Percentiles rank a stretch among this genome's conserved stretches.
These are phyloP conservation scores for Chloroclystis v-ata DNA, from an alignment of 2,888 invertebrate species.

Conservation along the genomic window DNA sequence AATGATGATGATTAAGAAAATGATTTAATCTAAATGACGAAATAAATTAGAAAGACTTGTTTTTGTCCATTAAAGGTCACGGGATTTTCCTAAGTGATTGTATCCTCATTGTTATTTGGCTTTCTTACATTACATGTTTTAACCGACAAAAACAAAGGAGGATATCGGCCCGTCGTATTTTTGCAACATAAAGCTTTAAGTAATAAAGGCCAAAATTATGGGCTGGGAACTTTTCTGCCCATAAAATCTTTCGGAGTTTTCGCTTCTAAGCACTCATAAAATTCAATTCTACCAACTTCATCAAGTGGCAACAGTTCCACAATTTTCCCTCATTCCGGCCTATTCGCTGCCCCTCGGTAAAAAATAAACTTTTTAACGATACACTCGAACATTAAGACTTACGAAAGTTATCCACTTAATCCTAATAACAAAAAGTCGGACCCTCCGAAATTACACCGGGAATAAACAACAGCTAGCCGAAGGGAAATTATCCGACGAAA, in stretches of 20 bases:
- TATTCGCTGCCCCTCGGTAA: neutral
- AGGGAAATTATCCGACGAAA: conserved; percentile 10
- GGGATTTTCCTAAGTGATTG: too few relatives aligned
- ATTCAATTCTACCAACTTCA: conserved; percentile 5
- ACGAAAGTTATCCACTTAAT: conserved; percentile 14
- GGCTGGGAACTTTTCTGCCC: too few relatives aligned
- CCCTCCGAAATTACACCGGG: conserved; percentile 8
- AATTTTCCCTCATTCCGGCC: neutral
- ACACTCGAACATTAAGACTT: conserved; percentile 12
- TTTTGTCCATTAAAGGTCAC: too few relatives aligned
- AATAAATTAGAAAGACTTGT: too few relatives aligned
- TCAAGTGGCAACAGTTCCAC: neutral
- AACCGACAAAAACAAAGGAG: too few relatives aligned
- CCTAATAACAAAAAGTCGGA: conserved; percentile 1
- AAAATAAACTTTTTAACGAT: conserved; percentile 11
- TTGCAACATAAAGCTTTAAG: too few relatives aligned
- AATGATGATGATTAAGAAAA: too few relatives aligned
- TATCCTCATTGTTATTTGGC: too few relatives aligned
- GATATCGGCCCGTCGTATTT: too few relatives aligned
- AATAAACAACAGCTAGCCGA: conserved; percentile 15
- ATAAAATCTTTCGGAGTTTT: neutral
- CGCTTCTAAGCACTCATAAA: conserved; percentile 2
- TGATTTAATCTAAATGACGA: too few relatives aligned
- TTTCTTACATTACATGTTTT: too few relatives aligned
- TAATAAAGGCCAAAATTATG: too few relatives aligned